These are phyloP conservation scores for Folsomia candida DNA, from an alignment of 2,888 invertebrate species.

Conservation along the genomic window DNA sequence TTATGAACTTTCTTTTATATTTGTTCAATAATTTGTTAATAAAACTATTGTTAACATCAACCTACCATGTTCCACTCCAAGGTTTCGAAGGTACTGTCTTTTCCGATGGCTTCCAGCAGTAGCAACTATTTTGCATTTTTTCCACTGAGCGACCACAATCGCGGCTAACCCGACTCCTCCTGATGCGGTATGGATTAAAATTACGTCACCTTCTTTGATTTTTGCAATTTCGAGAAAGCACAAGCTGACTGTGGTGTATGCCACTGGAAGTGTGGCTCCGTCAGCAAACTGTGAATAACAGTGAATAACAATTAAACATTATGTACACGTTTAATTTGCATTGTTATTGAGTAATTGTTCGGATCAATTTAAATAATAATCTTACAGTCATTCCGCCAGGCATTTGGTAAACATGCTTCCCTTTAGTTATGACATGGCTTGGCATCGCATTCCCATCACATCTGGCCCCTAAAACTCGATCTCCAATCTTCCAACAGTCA, in stretches of 20 bases:
- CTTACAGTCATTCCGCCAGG: conserved; percentile 17
- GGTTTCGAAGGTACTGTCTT: conserved; percentile 10
- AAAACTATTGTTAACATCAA: no score
- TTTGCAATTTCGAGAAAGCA: conserved; percentile 18
- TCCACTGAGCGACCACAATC: conserved; percentile 15
- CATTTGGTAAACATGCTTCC: neutral
- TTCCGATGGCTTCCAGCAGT: conserved; percentile 29
- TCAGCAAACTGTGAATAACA: no score
- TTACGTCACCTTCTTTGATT: conserved; percentile 5
- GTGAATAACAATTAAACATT: no score
- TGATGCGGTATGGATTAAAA: no score
- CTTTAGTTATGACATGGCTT: neutral
- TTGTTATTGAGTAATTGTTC: no score
- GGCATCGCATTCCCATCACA: neutral
- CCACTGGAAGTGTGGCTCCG: conserved; percentile 18
- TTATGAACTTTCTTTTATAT: no score
- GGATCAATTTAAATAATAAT: no score
- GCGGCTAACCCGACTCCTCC: conserved; percentile 23
- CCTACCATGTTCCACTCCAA: neutral
- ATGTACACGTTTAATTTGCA: no score
- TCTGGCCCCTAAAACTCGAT: neutral
- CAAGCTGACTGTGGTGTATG: conserved; percentile 16
- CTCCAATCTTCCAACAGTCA: neutral
- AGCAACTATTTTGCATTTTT: conserved; percentile 16
- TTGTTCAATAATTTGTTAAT: no score